Conservation (phyloP, 2,113 vertebrate genomes). For the Nesospiza acunhae region DNA sequence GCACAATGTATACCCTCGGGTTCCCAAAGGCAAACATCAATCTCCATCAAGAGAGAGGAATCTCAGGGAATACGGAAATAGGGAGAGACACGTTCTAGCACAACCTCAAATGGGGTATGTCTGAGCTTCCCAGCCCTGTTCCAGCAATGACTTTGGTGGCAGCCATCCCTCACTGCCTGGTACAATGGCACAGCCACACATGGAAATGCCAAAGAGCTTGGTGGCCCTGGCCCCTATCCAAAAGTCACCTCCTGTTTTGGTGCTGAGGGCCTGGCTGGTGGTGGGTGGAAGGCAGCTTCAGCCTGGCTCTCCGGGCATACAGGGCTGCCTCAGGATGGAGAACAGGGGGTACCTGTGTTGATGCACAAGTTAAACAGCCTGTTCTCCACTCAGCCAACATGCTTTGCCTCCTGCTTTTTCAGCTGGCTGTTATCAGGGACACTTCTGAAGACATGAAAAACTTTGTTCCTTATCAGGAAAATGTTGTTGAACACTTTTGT, state of each 20-base stretch:
- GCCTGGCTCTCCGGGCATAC: fast-evolving
- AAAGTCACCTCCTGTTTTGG: neutral
- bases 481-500: neutral
- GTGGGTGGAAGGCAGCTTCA: fast-evolving
- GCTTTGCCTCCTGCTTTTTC: neutral
- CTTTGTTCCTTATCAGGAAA: neutral
- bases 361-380: neutral
- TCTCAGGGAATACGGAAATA: slow-evolving; percentile 44
- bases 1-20: slow-evolving; percentile 59
- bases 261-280: neutral
- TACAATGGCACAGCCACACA: fast-evolving
- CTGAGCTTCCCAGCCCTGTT: neutral
- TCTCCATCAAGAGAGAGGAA: slow-evolving; percentile 62
- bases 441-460: neutral
- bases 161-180: neutral
- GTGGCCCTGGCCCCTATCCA: fast-evolving
- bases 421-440: neutral
- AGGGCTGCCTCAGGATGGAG: neutral
- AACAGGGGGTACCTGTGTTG: fast-evolving
- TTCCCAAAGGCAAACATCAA: slow-evolving; percentile 70
- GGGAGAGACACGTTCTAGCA: slow-evolving; percentile 13
- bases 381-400: neutral
- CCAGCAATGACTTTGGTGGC: neutral
- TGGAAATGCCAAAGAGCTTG: neutral
- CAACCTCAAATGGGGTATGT: neutral